Conservation (phyloP, 2,113 vertebrate species). For the Hemicordylus capensis region DNA sequence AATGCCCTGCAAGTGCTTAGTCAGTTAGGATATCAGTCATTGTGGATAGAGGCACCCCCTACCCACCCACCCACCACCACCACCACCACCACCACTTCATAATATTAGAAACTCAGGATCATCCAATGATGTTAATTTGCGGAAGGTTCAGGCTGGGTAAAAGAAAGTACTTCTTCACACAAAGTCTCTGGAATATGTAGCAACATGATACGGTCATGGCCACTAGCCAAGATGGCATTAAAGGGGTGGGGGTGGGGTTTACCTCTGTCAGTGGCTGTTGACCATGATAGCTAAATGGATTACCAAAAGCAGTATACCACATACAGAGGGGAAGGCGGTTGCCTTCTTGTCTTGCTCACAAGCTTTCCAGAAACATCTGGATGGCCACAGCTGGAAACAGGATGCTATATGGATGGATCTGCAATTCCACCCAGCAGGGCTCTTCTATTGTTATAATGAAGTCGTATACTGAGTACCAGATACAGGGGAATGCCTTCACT, state of each 20-base stretch:
- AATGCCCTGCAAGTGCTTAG: too few species aligned
- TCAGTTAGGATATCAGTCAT: too few species aligned
- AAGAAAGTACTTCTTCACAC: background rate
- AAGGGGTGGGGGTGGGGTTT: background rate
- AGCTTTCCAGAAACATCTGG: background rate
- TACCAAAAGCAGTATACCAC: background rate
- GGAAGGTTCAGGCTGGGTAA: background rate
- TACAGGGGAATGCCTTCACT: background rate
- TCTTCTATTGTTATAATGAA: background rate
- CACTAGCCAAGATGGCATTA: background rate
- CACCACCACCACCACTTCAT: too few species aligned
- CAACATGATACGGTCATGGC: too few species aligned
- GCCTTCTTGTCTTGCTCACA: background rate
- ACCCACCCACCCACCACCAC: too few species aligned
- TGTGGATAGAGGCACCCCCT: too few species aligned
- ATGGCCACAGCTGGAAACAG: background rate
- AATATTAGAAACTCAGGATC: background rate
- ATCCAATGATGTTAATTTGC: background rate
- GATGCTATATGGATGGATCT: background rate
- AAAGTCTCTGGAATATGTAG: too few species aligned
- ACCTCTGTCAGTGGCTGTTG: background rate
- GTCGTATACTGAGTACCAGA: background rate
- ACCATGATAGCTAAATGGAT: background rate
- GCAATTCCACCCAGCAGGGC: background rate
- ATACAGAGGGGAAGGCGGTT: background rate